Conservation (phyloP, 2,888 invertebrate genomes). For the Tetropium fuscum region DNA sequence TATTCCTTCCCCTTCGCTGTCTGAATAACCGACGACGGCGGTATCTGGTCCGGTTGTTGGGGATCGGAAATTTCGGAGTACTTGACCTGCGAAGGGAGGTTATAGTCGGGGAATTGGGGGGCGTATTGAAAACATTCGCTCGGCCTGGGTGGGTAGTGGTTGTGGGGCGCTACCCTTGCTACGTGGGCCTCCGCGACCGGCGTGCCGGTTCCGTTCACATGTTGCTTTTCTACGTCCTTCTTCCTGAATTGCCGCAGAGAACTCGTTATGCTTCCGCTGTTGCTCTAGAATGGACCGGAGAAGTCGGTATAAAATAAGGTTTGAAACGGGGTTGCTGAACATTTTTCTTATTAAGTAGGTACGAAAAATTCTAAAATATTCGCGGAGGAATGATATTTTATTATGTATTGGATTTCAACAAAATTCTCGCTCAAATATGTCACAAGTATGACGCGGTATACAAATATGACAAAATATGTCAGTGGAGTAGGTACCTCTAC, state of each 20-base stretch:
- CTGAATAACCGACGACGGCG: conserved; percentile 53
- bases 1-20: conserved; percentile 60
- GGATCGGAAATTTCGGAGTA: conserved; percentile 60
- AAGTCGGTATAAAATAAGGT: too few species aligned
- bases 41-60: conserved; percentile 47
- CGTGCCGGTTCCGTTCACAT: conserved; percentile 35
- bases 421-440: too few species aligned
- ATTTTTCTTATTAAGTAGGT: too few species aligned
- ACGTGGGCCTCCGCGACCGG: conserved; percentile 55
- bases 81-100: conserved; percentile 55
- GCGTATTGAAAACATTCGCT: conserved; percentile 55
- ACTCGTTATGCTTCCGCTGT: conserved; percentile 56
- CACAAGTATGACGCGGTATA: too few species aligned
- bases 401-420: too few species aligned
- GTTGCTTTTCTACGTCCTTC: conserved; percentile 58
- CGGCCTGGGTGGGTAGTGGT: conserved; percentile 56
- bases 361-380: too few species aligned
- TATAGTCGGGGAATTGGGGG: conserved; percentile 56
- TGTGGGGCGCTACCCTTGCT: conserved; percentile 63
- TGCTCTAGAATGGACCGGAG: conserved; percentile 38
- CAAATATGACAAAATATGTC: too few species aligned
- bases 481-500: too few species aligned
- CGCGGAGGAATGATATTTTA: too few species aligned
- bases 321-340: too few species aligned
- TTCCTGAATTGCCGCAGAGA: conserved; percentile 62